Conservation (phyloP, 2,113 vertebrate species). For the Tupaia tana region DNA sequence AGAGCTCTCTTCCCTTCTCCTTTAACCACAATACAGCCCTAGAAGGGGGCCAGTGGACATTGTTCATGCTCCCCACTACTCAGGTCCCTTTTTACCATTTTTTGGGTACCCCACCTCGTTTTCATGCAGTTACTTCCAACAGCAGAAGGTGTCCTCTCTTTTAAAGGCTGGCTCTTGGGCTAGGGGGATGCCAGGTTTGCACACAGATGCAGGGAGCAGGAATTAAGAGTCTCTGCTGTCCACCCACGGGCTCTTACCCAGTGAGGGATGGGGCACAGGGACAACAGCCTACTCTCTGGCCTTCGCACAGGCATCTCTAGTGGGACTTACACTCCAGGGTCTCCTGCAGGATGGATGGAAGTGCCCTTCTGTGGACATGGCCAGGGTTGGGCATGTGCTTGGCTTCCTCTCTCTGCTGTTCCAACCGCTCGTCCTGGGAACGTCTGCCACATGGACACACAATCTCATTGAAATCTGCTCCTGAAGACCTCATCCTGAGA, state of each 20-base stretch:
- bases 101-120: neutral
- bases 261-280: too few species aligned
- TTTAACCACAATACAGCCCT: neutral
- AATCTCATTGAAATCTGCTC: too few species aligned
- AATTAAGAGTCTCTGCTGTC: neutral
- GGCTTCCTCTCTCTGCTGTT: neutral
- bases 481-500: neutral
- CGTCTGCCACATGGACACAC: neutral
- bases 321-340: neutral
- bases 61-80: neutral
- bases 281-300: too few species aligned
- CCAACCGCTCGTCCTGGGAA: neutral
- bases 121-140: neutral
- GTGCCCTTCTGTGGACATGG: neutral
- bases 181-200: too few species aligned
- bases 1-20: neutral
- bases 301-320: neutral
- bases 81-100: too few species aligned
- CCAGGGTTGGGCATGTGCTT: too few species aligned
- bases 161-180: accelerated
- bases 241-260: neutral
- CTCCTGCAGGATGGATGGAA: neutral
- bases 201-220: neutral
- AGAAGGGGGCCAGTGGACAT: too few species aligned
- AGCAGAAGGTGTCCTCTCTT: too few species aligned